Evolutionary conservation across 1,140 invertebrate species (phyloP).

Genomic region (Ephestia elutella): DNA sequence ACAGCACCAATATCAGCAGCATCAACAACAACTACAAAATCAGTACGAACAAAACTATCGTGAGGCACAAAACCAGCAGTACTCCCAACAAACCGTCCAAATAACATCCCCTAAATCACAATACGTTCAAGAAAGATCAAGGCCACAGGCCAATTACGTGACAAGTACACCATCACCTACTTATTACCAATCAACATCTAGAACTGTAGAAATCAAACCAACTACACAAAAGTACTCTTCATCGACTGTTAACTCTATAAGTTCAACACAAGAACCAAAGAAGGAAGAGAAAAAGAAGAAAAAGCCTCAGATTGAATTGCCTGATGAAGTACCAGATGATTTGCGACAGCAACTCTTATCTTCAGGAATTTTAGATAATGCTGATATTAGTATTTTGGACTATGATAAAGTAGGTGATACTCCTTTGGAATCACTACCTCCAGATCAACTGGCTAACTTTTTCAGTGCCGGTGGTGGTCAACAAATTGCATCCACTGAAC

Average conservation of each 20-base stretch:
- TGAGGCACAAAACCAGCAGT: slow-evolving; percentile 25
- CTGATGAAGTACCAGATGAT: slow-evolving; percentile 91
- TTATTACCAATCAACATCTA: slow-evolving; percentile 56
- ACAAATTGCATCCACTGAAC: slow-evolving; percentile 81
- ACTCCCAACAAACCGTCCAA: slow-evolving; percentile 42
- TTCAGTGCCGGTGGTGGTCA: slow-evolving; percentile 84
- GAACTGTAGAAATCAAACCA: slow-evolving; percentile 61
- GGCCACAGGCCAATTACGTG: slow-evolving; percentile 38
- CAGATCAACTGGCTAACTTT: slow-evolving; percentile 88
- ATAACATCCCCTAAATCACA: slow-evolving; percentile 45
- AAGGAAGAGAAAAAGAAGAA: slow-evolving; percentile 73
- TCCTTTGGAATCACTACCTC: slow-evolving; percentile 86
- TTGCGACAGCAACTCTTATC: slow-evolving; percentile 86
- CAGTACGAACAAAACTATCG: slow-evolving; percentile 45
- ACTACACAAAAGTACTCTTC: slow-evolving; percentile 62
- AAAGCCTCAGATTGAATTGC: slow-evolving; percentile 79
- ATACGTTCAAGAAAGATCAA: slow-evolving; percentile 57
- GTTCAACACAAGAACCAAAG: slow-evolving; percentile 58
- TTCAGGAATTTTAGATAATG: slow-evolving; percentile 89
- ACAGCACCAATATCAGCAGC: slow-evolving; percentile 47
- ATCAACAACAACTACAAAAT: slow-evolving; percentile 33
- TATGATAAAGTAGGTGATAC: slow-evolving; percentile 93
- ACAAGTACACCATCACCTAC: slow-evolving; percentile 49
- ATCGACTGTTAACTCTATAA: slow-evolving; percentile 57
- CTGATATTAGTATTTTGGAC: slow-evolving; percentile 88